These are phyloP conservation scores for Diorhabda carinulata DNA, from an alignment of 1,140 invertebrate genomes.

Conservation along the genomic window DNA sequence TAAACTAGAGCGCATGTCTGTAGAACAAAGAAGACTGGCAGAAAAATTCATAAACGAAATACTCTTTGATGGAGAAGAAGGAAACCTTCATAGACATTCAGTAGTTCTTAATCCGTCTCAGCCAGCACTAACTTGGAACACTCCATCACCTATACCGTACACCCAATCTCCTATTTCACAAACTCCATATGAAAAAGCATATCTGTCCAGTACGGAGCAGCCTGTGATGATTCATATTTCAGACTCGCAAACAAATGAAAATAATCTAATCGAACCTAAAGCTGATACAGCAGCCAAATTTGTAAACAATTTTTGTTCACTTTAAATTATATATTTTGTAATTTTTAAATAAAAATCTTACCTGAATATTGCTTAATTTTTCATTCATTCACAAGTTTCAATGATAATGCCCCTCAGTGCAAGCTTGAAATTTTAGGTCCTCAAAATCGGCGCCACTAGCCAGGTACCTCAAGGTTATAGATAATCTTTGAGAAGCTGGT, in stretches of 20 bases:
- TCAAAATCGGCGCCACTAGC: conserved; percentile 6
- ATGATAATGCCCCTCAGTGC: conserved; percentile 7
- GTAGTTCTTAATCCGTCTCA: conserved; percentile 14
- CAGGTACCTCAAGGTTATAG: conserved; percentile 10
- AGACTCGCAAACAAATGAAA: conserved; percentile 13
- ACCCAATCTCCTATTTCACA: conserved; percentile 8
- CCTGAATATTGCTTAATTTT: conserved; percentile 15
- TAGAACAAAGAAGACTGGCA: conserved; percentile 11
- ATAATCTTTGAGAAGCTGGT: conserved; percentile 12
- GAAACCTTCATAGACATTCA: conserved; percentile 14
- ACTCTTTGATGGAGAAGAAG: conserved; percentile 15
- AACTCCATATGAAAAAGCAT: not conserved
- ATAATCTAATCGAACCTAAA: conserved; percentile 7
- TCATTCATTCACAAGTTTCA: conserved; percentile 13
- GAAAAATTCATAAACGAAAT: conserved; percentile 16
- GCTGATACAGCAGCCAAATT: conserved; percentile 13
- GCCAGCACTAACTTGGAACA: conserved; percentile 4
- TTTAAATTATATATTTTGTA: conserved; percentile 15
- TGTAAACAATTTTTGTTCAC: conserved; percentile 9
- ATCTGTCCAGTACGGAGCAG: conserved; percentile 13
- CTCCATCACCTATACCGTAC: conserved; percentile 10
- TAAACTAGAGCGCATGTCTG: conserved; percentile 12
- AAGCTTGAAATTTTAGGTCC: conserved; percentile 13
- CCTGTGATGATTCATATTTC: conserved; percentile 10
- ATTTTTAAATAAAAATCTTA: conserved; percentile 14